Conservation (phyloP, 2,797 vertebrate genomes). For the Characodon lateralis region DNA sequence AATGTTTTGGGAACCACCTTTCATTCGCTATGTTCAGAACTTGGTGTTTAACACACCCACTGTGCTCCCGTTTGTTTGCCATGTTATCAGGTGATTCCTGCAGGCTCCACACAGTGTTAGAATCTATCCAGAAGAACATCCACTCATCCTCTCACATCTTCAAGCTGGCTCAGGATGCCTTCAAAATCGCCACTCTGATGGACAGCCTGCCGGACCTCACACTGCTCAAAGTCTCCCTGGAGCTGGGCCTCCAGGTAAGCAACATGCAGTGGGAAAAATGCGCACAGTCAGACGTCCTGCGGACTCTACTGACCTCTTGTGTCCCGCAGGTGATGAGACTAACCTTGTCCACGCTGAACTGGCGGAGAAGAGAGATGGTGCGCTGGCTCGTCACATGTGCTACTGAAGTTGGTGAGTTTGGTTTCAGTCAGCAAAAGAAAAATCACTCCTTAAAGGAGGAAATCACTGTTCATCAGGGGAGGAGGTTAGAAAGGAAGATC, state of each 20-base stretch:
- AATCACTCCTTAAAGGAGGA: neutral
- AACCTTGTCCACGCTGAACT: conserved; percentile 97
- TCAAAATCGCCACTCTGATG: conserved; percentile 95
- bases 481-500: neutral
- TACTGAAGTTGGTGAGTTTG: conserved; percentile 95
- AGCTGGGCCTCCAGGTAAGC: conserved; percentile 96
- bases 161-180: conserved; percentile 97
- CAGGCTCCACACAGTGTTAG: conserved; percentile 91
- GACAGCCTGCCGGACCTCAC: conserved; percentile 94
- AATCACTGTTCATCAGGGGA: neutral
- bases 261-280: conserved; percentile 94
- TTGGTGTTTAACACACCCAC: neutral
- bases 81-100: conserved; percentile 85
- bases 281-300: conserved; percentile 88
- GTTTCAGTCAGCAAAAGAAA: neutral
- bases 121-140: conserved; percentile 98
- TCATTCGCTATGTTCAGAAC: neutral
- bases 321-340: conserved; percentile 94
- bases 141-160: conserved; percentile 98
- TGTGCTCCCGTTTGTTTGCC: neutral
- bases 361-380: conserved; percentile 98
- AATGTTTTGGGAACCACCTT: neutral
- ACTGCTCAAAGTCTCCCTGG: conserved; percentile 93
- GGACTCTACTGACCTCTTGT: conserved; percentile 8
- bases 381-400: conserved; percentile 98